These are phyloP conservation scores for Dasyprocta punctata DNA, from an alignment of 2,113 vertebrate genomes.

Conservation along the genomic window DNA sequence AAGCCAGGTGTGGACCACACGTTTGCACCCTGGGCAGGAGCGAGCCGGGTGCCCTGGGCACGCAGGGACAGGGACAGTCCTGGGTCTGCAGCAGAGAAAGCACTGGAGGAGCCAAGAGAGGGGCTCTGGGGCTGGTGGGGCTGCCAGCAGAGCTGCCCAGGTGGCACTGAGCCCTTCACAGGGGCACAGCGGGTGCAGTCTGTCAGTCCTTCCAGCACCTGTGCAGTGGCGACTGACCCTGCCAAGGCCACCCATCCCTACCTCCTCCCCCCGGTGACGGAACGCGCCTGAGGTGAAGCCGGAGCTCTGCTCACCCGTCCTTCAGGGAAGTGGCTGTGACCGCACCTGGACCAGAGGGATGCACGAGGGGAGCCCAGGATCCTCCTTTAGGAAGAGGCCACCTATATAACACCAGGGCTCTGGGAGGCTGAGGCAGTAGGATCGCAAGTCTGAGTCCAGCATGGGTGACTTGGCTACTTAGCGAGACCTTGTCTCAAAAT, in stretches of 20 bases:
- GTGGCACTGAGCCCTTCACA: background rate
- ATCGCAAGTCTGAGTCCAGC: background rate
- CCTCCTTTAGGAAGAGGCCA: background rate
- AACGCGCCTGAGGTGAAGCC: rapidly evolving
- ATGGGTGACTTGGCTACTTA: background rate
- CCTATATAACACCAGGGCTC: background rate
- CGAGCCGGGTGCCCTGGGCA: background rate
- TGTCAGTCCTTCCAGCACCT: background rate
- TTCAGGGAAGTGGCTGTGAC: background rate
- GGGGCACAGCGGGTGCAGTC: background rate
- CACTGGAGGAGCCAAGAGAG: background rate
- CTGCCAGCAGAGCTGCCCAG: background rate
- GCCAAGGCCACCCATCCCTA: background rate
- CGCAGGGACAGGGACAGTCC: background rate
- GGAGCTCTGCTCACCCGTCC: too few species aligned
- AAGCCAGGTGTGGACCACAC: background rate
- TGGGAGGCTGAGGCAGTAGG: background rate
- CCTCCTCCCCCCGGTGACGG: background rate
- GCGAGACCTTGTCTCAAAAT: background rate
- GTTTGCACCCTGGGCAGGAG: background rate
- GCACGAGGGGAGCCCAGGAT: background rate
- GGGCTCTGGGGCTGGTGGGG: background rate
- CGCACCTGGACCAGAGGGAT: background rate
- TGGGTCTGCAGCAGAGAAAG: background rate
- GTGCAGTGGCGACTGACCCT: background rate